Percentiles rank a stretch among this genome's conserved stretches.
Conservation (phyloP, 92 coral and sea anemone genomes). For the Meandrina meandrites region DNA sequence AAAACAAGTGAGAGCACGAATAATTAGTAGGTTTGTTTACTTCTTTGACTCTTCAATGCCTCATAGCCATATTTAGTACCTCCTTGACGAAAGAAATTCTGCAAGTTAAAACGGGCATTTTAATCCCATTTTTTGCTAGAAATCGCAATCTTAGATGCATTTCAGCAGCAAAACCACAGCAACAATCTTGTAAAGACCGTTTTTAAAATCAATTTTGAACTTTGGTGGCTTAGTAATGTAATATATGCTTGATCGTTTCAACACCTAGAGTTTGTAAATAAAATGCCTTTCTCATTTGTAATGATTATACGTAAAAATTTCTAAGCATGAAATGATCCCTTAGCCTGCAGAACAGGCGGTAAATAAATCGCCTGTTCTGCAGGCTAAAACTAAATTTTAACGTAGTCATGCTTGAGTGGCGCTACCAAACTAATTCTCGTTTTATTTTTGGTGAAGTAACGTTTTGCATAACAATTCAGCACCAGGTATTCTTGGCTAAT, state of each 20-base stretch:
- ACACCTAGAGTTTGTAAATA: not conserved
- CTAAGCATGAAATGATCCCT: not conserved
- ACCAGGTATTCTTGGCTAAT: not conserved
- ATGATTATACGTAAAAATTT: not conserved
- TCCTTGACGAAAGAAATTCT: not conserved
- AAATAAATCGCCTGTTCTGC: too few relatives aligned
- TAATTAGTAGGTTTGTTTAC: conserved; percentile 8
- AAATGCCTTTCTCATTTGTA: not conserved
- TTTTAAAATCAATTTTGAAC: not conserved
- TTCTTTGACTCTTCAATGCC: not conserved
- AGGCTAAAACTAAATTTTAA: not conserved
- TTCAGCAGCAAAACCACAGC: not conserved
- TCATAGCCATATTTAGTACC: not conserved
- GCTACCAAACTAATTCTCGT: not conserved
- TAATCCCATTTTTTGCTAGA: not conserved
- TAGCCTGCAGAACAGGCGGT: too few relatives aligned
- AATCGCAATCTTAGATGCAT: not conserved
- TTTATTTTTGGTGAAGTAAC: not conserved
- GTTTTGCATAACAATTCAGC: not conserved
- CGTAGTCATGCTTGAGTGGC: not conserved
- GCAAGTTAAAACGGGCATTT: not conserved
- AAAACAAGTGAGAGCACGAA: not conserved
- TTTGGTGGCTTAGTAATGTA: not conserved
- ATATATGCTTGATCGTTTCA: not conserved
- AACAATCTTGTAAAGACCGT: not conserved